Conservation (phyloP, 1,140 invertebrate genomes). For the Hylaeus volcanicus region DNA sequence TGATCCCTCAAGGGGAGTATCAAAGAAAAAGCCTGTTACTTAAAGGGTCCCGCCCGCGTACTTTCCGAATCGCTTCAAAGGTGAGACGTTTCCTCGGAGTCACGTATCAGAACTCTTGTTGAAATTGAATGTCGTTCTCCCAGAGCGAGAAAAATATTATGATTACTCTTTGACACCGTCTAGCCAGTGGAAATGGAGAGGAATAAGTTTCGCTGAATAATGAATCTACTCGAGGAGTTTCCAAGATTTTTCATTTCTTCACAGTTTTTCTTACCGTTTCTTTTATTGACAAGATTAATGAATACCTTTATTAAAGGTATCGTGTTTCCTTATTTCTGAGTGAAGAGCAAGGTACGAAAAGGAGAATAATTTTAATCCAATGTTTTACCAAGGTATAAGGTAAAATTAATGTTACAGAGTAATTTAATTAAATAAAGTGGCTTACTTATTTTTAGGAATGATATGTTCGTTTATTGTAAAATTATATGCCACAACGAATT, state of each 20-base stretch:
- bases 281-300: too few relatives aligned
- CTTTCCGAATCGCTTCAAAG: constrained; percentile 21
- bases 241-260: neutral
- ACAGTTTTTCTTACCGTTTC: too few relatives aligned
- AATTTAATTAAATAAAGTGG: too few relatives aligned
- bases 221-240: neutral
- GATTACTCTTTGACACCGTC: neutral
- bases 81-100: neutral
- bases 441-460: too few relatives aligned
- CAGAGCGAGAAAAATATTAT: neutral
- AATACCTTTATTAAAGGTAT: too few relatives aligned
- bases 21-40: neutral
- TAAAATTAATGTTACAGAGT: too few relatives aligned
- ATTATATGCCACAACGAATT: too few relatives aligned
- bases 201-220: neutral
- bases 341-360: too few relatives aligned
- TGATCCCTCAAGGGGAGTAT: neutral
- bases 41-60: neutral
- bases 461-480: too few relatives aligned
- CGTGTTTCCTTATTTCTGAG: too few relatives aligned
- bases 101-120: constrained; percentile 29
- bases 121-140: constrained; percentile 22
- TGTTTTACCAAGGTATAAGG: too few relatives aligned
- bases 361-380: too few relatives aligned
- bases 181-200: neutral